Conservation (phyloP, 2,113 vertebrate species). For the Phycodurus eques region DNA sequence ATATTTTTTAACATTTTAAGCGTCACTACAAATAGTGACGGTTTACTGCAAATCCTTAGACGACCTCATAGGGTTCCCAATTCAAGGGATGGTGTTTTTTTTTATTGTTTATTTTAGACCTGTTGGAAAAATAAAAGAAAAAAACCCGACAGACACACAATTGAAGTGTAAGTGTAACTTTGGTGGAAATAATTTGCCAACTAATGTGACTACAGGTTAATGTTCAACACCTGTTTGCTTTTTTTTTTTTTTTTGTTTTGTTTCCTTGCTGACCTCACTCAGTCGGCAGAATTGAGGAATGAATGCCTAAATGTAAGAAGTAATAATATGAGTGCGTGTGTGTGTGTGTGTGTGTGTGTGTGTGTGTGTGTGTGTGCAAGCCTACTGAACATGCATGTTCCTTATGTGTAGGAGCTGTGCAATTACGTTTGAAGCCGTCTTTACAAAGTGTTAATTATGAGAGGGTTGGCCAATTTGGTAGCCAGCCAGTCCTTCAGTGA, state of each 20-base stretch:
- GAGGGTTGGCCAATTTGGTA: not conserved
- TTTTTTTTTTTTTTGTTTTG: no score
- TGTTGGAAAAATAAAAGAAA: no score
- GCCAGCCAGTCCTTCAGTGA: not conserved
- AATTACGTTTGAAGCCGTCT: not conserved
- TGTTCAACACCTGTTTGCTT: not conserved
- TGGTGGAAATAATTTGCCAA: not conserved
- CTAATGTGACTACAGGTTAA: not conserved
- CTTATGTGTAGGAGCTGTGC: not conserved
- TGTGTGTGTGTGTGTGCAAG: not conserved
- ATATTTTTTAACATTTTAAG: no score
- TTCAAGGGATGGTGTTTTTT: not conserved
- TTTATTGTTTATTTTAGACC: not conserved
- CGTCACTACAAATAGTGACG: no score
- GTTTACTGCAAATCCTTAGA: no score
- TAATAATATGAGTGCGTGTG: not conserved
- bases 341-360: not conserved
- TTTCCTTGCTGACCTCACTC: not conserved
- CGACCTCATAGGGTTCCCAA: not conserved
- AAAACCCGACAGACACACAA: not conserved
- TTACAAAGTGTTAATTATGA: not conserved
- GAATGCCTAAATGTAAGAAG: not conserved
- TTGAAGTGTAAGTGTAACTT: not conserved
- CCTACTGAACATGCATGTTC: not conserved
- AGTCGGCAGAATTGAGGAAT: not conserved